Conservation (phyloP, 2,113 vertebrate species). For the Vulpes vulpes region DNA sequence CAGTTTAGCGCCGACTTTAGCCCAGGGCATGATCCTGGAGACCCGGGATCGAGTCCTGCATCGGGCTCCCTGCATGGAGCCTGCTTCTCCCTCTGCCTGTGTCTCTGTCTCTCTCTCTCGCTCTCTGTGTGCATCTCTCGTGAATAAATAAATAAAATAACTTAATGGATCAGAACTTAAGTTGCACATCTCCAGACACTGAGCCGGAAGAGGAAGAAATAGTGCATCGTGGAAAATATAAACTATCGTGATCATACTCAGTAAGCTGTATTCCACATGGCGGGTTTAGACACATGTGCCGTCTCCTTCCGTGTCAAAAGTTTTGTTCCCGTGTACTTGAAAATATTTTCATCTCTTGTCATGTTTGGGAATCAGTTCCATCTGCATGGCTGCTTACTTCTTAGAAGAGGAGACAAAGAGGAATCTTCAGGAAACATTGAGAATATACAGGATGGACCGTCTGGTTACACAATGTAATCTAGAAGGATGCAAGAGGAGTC, state of each 20-base stretch:
- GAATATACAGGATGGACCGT: neutral
- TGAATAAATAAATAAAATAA: too few relatives aligned
- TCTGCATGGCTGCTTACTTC: neutral
- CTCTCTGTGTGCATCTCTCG: too few relatives aligned
- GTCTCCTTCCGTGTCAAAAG: neutral
- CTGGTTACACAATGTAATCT: neutral
- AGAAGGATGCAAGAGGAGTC: neutral
- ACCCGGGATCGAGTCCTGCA: accelerated
- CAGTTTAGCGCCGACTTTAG: too few relatives aligned
- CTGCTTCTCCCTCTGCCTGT: too few relatives aligned
- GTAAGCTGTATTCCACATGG: neutral
- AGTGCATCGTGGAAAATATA: neutral
- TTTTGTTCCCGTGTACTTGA: neutral
- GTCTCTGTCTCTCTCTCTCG: too few relatives aligned
- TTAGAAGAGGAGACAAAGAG: neutral
- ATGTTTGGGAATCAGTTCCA: neutral
- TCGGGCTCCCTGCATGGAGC: too few relatives aligned
- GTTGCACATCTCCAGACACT: neutral
- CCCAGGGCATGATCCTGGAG: too few relatives aligned
- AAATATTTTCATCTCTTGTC: neutral
- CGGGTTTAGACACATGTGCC: neutral
- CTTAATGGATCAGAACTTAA: neutral
- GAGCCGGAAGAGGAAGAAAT: neutral
- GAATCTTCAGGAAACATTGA: neutral
- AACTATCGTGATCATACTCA: neutral